Evolutionary conservation across 2,113 vertebrate species (phyloP).

Genomic region (Tupaia tana): DNA sequence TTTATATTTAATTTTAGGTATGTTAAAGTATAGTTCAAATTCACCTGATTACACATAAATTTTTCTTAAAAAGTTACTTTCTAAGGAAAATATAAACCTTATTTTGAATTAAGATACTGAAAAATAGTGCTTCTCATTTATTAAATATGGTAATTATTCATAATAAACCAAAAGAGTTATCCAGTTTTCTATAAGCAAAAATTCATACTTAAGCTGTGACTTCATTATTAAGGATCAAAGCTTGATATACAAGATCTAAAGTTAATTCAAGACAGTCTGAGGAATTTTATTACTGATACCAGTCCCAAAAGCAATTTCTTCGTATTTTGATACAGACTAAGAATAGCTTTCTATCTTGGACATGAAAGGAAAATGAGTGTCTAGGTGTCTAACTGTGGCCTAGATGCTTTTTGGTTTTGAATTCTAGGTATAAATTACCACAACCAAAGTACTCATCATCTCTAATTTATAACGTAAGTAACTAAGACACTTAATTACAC

Average conservation of each 20-base stretch:
- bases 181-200: constrained; percentile 47
- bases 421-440: constrained; percentile 63
- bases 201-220: constrained; percentile 25
- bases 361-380: constrained; percentile 53
- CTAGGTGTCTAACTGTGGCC: constrained; percentile 25
- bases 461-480: constrained; percentile 66
- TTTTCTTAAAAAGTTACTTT: constrained; percentile 53
- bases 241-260: constrained; percentile 51
- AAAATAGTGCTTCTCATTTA: constrained; percentile 56
- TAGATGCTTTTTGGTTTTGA: constrained; percentile 50
- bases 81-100: constrained; percentile 51
- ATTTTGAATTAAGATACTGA: constrained; percentile 35
- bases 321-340: constrained; percentile 36
- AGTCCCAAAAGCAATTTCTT: constrained; percentile 56
- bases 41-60: background rate
- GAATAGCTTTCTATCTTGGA: background rate
- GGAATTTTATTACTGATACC: constrained; percentile 49
- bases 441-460: constrained; percentile 54
- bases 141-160: background rate
- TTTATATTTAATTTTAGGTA: constrained; percentile 46
- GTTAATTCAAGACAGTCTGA: constrained; percentile 46
- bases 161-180: constrained; percentile 46
- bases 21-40: constrained; percentile 53
- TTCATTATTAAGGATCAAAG: constrained; percentile 58
- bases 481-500: constrained; percentile 66